These are phyloP conservation scores for Amia ocellicauda DNA, from an alignment of 2,113 vertebrate genomes.

Conservation along the genomic window DNA sequence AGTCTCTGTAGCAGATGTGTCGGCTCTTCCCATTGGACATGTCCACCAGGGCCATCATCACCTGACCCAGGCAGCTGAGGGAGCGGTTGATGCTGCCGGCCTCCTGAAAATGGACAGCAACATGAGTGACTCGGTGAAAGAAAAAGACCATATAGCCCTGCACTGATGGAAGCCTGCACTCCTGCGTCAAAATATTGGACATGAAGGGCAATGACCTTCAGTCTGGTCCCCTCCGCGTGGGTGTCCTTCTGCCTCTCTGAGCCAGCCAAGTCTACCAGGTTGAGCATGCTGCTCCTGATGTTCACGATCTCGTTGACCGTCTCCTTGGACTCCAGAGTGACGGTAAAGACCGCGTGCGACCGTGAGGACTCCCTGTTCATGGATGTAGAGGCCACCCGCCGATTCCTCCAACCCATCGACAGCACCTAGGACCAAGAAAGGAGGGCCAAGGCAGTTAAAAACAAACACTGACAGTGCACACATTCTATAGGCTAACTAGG, in stretches of 20 bases:
- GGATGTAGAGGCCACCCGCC: conserved; percentile 88
- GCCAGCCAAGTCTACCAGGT: conserved; percentile 91
- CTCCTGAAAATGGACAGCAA: conserved; percentile 63
- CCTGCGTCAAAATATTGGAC: too few species aligned
- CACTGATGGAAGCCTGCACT: too few species aligned
- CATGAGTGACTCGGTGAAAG: not conserved
- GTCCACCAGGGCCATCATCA: conserved; percentile 91
- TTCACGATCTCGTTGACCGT: conserved; percentile 79
- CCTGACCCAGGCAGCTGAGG: conserved; percentile 87
- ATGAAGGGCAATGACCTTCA: conserved; percentile 73
- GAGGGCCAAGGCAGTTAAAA: not conserved
- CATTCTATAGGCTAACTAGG: too few species aligned
- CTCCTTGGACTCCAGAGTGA: conserved; percentile 90
- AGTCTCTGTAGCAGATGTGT: conserved; percentile 90
- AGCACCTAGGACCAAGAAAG: conserved; percentile 71
- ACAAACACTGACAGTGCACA: too few species aligned
- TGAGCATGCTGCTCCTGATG: conserved; percentile 86
- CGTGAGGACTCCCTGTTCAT: conserved; percentile 96
- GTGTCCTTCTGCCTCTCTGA: conserved; percentile 93
- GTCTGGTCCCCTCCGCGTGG: conserved; percentile 80
- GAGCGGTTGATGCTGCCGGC: conserved; percentile 95
- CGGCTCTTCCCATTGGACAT: conserved; percentile 88
- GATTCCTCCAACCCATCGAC: conserved; percentile 89
- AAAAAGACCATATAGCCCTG: not conserved
- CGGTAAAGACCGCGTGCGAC: conserved; percentile 92